Evolutionary conservation across 2,888 invertebrate genomes (phyloP), one percentile per base, ranked within the genome.

Genomic region (Cactoblastis cactorum): DNA sequence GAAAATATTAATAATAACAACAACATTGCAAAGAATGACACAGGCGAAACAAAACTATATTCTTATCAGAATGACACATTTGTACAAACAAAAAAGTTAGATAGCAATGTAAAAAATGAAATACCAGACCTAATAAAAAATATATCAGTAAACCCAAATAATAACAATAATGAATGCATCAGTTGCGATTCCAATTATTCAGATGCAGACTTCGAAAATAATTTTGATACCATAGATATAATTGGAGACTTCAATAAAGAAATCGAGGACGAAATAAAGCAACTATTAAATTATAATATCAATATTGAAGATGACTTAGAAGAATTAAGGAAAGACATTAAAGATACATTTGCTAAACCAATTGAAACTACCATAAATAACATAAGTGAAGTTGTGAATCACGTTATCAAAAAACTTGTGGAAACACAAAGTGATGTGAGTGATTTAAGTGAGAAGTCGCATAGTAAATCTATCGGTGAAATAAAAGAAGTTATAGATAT

Each of bases 241-340:
- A 90, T 92, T 53, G 91, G 91, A 19, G 90, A 92, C 71, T 92
- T 92, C 59, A 91, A 90, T 54, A 90, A 91, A 70, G 92, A 92
- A 80, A 82, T 92, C 35, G 91, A 91, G 77, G 90, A 90, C 53
- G 92, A 92, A 82, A 88, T 92, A 49, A 91, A 86, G 57, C 83
- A 84, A 58, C 74, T 91, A 55, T 69, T 86, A 24, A 86, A 86
- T 66, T 83, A 86, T 58, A 88, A 88, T 56, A 82, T 88, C 18
- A 87, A 86, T 62, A 87, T 87, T 59, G 80, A 87, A 69, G 84
- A 85, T 45, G 87, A 88, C 55, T 70, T 90, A 66, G 80, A 88
- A 65, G 89, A 88, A 68, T 66, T 90, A 53, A 75, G 86, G 51
- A 85, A 84, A 66, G 90, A 90, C 59, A 90, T 90, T 46, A 84